These are phyloP conservation scores for Acheta domesticus DNA, from an alignment of 2,888 invertebrate species.

Conservation along the genomic window DNA sequence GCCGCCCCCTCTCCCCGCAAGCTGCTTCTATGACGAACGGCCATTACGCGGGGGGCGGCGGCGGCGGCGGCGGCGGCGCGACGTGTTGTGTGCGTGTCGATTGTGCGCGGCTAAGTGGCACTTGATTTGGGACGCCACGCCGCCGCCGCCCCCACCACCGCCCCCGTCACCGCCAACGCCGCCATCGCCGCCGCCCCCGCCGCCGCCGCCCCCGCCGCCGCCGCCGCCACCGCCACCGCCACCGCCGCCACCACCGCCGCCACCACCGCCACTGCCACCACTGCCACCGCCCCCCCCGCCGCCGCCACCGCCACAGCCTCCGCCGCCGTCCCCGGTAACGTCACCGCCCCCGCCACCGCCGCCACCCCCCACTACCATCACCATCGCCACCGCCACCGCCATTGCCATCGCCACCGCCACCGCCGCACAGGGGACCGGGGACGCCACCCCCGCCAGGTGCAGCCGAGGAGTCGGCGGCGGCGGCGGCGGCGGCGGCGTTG, in stretches of 20 bases:
- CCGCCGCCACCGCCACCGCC: neutral
- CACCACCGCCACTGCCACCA: too few species aligned
- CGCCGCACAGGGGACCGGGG: neutral
- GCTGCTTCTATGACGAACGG: too few species aligned
- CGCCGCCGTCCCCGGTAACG: neutral
- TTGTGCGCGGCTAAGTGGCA: neutral
- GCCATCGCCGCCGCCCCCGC: neutral
- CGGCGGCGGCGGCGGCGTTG: neutral
- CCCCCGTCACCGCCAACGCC: neutral
- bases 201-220: neutral
- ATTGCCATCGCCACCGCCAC: neutral
- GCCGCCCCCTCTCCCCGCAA: too few species aligned
- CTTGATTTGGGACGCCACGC: neutral
- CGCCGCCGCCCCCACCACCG: neutral
- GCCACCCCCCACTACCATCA: too few species aligned
- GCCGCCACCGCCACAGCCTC: neutral
- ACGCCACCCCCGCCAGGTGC: slow-evolving; percentile 11
- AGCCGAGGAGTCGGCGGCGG: neutral
- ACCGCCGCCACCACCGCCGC: too few species aligned
- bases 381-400: neutral
- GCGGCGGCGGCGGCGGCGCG: too few species aligned
- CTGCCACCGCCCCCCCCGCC: too few species aligned
- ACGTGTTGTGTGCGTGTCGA: neutral
- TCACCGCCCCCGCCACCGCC: neutral
- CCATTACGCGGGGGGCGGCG: too few species aligned